These are phyloP conservation scores for Pseudorectes ferrugineus DNA, from an alignment of 2,113 vertebrate species.

Conservation along the genomic window DNA sequence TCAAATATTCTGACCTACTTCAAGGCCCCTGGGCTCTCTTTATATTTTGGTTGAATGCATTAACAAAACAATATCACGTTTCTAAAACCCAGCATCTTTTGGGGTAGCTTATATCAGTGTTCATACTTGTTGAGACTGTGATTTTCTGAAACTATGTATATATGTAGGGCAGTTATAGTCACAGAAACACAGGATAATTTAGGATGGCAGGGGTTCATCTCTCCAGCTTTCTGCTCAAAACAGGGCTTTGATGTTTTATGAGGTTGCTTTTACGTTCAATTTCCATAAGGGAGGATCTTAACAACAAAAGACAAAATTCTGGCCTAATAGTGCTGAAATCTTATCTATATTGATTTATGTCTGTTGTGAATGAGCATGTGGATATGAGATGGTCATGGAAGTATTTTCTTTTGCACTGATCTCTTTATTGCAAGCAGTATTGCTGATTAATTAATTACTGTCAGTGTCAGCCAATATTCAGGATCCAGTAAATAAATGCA, in stretches of 20 bases:
- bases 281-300: background rate
- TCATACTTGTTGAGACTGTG: background rate
- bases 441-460: background rate
- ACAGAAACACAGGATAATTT: background rate
- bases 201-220: background rate
- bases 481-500: background rate
- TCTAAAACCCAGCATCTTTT: background rate
- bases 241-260: background rate
- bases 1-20: constrained; percentile 42
- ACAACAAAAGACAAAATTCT: background rate
- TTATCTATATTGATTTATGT: background rate
- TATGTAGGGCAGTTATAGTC: background rate
- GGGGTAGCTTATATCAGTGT: background rate
- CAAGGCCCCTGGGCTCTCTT: constrained; percentile 9
- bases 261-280: background rate
- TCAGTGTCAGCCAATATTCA: background rate
- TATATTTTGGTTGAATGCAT: background rate
- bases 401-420: background rate
- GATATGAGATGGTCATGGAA: background rate
- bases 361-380: background rate
- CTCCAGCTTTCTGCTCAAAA: background rate
- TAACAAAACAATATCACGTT: background rate
- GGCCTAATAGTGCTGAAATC: background rate
- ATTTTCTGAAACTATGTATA: background rate
- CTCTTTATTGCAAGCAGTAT: background rate